These are phyloP conservation scores for Blennius ocellaris DNA, from an alignment of 2,113 vertebrate genomes.

Conservation along the genomic window DNA sequence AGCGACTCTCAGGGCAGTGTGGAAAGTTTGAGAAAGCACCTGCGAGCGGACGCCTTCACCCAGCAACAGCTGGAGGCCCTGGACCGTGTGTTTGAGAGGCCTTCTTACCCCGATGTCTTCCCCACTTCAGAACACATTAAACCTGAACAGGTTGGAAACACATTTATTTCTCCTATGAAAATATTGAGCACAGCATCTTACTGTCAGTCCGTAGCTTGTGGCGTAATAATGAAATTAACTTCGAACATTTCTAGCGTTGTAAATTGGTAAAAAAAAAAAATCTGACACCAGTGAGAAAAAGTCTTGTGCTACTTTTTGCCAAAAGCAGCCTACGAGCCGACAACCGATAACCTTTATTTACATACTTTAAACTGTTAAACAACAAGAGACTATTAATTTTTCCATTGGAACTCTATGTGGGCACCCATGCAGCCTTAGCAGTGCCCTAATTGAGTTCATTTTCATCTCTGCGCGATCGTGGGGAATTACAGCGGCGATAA, in stretches of 20 bases:
- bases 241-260: constrained; percentile 42
- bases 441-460: constrained; percentile 99
- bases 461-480: constrained; percentile 99
- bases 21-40: constrained; percentile 99
- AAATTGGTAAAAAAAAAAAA: constrained; percentile 79
- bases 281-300: constrained; percentile 82
- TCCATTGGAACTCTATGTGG: constrained; percentile 95
- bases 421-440: constrained; percentile 96
- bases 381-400: constrained; percentile 97
- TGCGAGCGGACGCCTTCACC: constrained; percentile 97
- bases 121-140: constrained; percentile 96
- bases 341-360: constrained; percentile 99
- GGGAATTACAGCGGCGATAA: constrained; percentile 99
- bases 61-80: constrained; percentile 98
- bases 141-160: constrained; percentile 91
- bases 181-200: too few species aligned
- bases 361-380: constrained; percentile 99
- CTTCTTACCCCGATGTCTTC: constrained; percentile 97
- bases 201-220: too few species aligned
- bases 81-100: constrained; percentile 97
- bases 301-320: constrained; percentile 64
- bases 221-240: constrained; percentile 21
- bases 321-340: constrained; percentile 78
- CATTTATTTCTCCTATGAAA: too few species aligned
- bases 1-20: constrained; percentile 99